Conservation (phyloP, 2,888 invertebrate genomes). For the Melipona bicolor region DNA sequence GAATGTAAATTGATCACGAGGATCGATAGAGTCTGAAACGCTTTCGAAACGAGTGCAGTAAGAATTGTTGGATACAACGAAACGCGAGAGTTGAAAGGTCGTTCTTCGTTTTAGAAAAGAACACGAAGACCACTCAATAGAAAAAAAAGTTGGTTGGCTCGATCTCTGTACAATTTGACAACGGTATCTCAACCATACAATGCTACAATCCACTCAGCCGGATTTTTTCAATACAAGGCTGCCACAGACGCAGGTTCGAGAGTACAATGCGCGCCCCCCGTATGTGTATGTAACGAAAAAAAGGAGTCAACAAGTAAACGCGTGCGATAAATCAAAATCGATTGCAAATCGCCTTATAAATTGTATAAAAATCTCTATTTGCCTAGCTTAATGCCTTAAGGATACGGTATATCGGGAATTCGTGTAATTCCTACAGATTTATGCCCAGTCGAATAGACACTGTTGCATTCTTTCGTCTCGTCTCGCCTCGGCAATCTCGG, state of each 20-base stretch:
- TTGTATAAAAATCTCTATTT: slow-evolving; percentile 76
- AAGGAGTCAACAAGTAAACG: slow-evolving; percentile 59
- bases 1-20: too few relatives aligned
- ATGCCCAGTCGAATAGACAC: slow-evolving; percentile 43
- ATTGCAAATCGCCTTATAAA: slow-evolving; percentile 73
- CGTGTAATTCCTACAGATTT: slow-evolving; percentile 59
- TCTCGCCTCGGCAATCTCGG: slow-evolving; percentile 34
- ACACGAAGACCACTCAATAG: not conserved
- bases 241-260: slow-evolving; percentile 40
- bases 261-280: slow-evolving; percentile 39
- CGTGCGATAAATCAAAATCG: slow-evolving; percentile 70
- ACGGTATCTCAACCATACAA: slow-evolving; percentile 7
- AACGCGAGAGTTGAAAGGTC: too few relatives aligned
- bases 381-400: slow-evolving; percentile 71
- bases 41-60: not conserved
- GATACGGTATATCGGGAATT: slow-evolving; percentile 62
- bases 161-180: slow-evolving; percentile 6
- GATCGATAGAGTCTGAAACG: not conserved
- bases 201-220: slow-evolving; percentile 17
- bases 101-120: not conserved
- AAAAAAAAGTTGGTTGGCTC: not conserved
- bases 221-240: slow-evolving; percentile 36
- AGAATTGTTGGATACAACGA: not conserved
- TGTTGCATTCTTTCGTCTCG: slow-evolving; percentile 4
- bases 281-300: slow-evolving; percentile 54